These are phyloP conservation scores for Palythoa grandis DNA, from an alignment of 92 coral and sea anemone species.

Conservation along the genomic window DNA sequence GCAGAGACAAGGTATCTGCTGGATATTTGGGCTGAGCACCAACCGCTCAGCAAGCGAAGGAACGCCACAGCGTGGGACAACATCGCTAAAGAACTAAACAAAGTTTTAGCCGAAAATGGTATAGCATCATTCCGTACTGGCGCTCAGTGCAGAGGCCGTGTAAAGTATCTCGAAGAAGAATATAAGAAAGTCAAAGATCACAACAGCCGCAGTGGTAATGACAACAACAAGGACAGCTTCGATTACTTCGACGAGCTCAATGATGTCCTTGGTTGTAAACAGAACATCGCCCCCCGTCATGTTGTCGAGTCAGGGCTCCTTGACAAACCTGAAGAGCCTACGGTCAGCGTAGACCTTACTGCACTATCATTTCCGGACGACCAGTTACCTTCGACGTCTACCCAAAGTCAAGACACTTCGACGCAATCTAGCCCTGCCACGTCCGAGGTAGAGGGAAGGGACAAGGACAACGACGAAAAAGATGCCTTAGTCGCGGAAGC, in stretches of 20 bases:
- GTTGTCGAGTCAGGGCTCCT: constrained; percentile 37
- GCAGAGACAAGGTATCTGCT: constrained; percentile 17
- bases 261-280: constrained; percentile 43
- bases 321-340: constrained; percentile 32
- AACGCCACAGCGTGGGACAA: constrained; percentile 57
- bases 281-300: constrained; percentile 27
- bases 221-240: constrained; percentile 53
- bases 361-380: background rate
- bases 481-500: constrained; percentile 35
- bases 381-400: constrained; percentile 15
- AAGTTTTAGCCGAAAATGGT: constrained; percentile 49
- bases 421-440: constrained; percentile 30
- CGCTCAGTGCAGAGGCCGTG: constrained; percentile 57
- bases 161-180: constrained; percentile 60
- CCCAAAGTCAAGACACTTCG: constrained; percentile 36
- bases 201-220: constrained; percentile 53
- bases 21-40: constrained; percentile 5
- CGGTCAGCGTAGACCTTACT: constrained; percentile 11
- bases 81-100: constrained; percentile 59
- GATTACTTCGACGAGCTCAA: constrained; percentile 60
- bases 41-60: constrained; percentile 57
- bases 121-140: constrained; percentile 61
- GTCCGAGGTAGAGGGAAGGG: constrained; percentile 37
- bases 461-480: constrained; percentile 12
- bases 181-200: constrained; percentile 59